Conservation (phyloP, 2,113 vertebrate species). For the Hypomesus transpacificus region DNA sequence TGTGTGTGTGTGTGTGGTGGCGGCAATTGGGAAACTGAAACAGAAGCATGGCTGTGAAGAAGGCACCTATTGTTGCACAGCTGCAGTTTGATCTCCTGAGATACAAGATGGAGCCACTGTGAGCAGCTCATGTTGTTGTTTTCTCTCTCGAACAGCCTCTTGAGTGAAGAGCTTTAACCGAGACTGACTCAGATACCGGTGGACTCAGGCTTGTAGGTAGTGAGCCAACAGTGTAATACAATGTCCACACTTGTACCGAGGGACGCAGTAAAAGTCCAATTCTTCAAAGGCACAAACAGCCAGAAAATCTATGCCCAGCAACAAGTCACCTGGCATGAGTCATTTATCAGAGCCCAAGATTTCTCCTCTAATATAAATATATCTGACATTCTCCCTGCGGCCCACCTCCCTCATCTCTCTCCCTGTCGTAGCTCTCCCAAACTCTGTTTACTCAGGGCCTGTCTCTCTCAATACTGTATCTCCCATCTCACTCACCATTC, state of each 20-base stretch:
- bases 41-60: conserved; percentile 19
- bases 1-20: not conserved
- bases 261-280: conserved; percentile 5
- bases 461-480: conserved; percentile 2
- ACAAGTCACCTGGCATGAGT: conserved; percentile 12
- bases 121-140: conserved; percentile 49
- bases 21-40: not conserved
- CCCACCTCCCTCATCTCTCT: not conserved
- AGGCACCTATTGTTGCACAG: conserved; percentile 17
- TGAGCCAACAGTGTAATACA: conserved; percentile 12
- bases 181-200: conserved; percentile 13
- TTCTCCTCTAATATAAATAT: conserved; percentile 11
- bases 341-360: conserved; percentile 12
- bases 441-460: conserved; percentile 4
- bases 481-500: not conserved
- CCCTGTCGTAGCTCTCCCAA: conserved; percentile 7
- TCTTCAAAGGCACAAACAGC: conserved; percentile 3
- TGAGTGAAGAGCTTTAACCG: conserved; percentile 18
- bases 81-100: conserved; percentile 38
- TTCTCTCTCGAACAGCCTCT: conserved; percentile 27
- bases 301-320: not conserved
- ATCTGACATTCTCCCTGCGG: not conserved
- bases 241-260: conserved; percentile 17
- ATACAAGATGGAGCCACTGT: conserved; percentile 27
- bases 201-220: conserved; percentile 18